Evolutionary conservation across 2,888 invertebrate genomes (phyloP).

Genomic region (Ditula angustiorana): DNA sequence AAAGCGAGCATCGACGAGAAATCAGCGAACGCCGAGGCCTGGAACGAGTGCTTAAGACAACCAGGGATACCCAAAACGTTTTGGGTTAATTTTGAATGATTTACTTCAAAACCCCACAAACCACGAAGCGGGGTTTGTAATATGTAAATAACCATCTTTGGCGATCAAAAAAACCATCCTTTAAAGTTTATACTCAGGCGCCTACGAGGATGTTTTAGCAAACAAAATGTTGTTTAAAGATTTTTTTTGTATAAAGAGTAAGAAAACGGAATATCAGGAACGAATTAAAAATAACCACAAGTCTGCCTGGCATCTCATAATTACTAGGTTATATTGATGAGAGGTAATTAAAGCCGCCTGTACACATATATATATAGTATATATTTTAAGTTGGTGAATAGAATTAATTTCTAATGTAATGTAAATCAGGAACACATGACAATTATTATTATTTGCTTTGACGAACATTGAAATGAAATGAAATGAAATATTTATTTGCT

Average conservation of each 20-base stretch:
- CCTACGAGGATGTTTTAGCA: no score
- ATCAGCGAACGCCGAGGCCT: constrained; percentile 84
- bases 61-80: constrained; percentile 85
- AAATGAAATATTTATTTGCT: no score
- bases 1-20: constrained; percentile 88
- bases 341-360: background rate
- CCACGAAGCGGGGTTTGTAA: background rate
- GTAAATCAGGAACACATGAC: background rate
- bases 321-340: no score
- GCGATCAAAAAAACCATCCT: background rate
- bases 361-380: background rate
- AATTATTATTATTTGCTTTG: background rate
- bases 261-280: no score
- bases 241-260: no score
- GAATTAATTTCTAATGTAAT: background rate
- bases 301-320: no score
- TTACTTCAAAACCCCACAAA: background rate
- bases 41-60: constrained; percentile 85
- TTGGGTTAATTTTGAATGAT: constrained; percentile 86
- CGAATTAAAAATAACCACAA: no score
- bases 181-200: no score
- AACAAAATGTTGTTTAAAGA: no score
- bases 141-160: background rate
- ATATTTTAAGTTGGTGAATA: background rate
- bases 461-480: background rate